Evolutionary conservation across 2,888 invertebrate genomes (phyloP).

Genomic region (Hypercompe scribonia): DNA sequence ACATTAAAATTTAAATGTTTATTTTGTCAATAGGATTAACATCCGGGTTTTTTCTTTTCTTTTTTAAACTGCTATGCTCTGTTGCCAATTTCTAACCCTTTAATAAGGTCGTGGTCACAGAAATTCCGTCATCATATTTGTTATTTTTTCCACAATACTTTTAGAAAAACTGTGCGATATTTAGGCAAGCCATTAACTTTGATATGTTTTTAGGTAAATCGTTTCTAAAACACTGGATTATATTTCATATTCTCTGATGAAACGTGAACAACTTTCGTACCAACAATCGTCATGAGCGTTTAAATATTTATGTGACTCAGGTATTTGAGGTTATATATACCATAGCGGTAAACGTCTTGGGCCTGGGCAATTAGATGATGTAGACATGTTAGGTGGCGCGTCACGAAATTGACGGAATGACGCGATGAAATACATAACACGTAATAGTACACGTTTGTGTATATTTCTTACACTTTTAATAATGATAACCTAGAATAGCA

Average conservation of each 20-base stretch:
- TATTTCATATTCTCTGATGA: background rate
- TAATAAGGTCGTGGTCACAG: too few relatives aligned
- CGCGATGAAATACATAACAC: background rate
- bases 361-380: background rate
- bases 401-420: background rate
- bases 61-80: too few relatives aligned
- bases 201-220: too few relatives aligned
- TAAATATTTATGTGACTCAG: background rate
- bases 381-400: background rate
- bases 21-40: too few relatives aligned
- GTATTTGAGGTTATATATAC: background rate
- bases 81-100: too few relatives aligned
- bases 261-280: background rate
- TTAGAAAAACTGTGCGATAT: too few relatives aligned
- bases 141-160: too few relatives aligned
- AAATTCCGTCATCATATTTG: too few relatives aligned
- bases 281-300: background rate
- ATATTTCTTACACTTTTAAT: background rate
- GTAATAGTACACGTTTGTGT: background rate
- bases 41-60: too few relatives aligned
- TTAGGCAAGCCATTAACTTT: too few relatives aligned
- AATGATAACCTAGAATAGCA: too few relatives aligned
- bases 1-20: too few relatives aligned
- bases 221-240: background rate
- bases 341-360: background rate